phyloP scores from a whole-genome alignment of 2,888 invertebrate genomes.

The Abrostola tripartita region DNA sequence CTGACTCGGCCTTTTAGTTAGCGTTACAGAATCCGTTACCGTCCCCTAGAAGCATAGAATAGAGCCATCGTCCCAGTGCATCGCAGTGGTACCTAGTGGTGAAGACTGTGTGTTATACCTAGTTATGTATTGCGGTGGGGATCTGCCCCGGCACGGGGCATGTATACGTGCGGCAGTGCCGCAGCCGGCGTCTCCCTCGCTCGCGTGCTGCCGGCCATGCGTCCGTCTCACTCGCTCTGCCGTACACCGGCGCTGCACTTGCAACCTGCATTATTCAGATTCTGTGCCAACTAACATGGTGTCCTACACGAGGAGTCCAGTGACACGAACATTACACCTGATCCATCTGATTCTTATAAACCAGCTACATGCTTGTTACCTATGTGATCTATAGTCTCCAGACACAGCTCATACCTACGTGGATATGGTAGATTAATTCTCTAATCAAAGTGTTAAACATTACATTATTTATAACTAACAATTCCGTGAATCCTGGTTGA shows the following conservation, averaged over 20 bases:
- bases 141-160: slow-evolving; percentile 40
- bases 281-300: slow-evolving; percentile 64
- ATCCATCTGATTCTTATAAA: slow-evolving; percentile 37
- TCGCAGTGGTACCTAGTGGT: slow-evolving; percentile 54
- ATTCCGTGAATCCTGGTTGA: slow-evolving; percentile 32
- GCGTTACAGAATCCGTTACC: slow-evolving; percentile 25
- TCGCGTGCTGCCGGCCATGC: slow-evolving; percentile 57
- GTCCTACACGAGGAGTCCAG: slow-evolving; percentile 40
- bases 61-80: slow-evolving; percentile 52
- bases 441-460: slow-evolving; percentile 27
- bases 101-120: slow-evolving; percentile 46
- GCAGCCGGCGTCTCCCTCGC: slow-evolving; percentile 77
- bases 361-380: slow-evolving; percentile 25
- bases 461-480: slow-evolving; percentile 23
- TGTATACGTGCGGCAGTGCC: slow-evolving; percentile 64
- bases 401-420: slow-evolving; percentile 19
- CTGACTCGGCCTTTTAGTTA: slow-evolving; percentile 43
- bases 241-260: slow-evolving; percentile 74
- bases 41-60: slow-evolving; percentile 39
- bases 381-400: slow-evolving; percentile 31
- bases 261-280: slow-evolving; percentile 76
- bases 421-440: slow-evolving; percentile 42
- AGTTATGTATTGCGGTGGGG: slow-evolving; percentile 46
- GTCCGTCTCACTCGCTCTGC: slow-evolving; percentile 72
- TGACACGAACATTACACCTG: slow-evolving; percentile 30